Conservation (phyloP, 2,797 vertebrate species). For the Coreius guichenoti region DNA sequence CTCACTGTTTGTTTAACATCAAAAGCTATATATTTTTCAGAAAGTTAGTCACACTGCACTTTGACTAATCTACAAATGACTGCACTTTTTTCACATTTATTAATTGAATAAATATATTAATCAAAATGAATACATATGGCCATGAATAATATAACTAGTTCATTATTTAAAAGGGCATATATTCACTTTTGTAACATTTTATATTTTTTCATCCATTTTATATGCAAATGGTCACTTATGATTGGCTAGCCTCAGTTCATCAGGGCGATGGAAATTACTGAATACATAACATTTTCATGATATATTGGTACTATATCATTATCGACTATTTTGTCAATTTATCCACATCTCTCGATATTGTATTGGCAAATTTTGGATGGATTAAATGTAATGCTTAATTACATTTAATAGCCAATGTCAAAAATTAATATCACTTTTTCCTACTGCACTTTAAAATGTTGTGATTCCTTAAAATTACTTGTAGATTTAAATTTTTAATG, state of each 20-base stretch:
- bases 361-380: too few species aligned
- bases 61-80: neutral
- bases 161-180: neutral
- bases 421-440: neutral
- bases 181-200: neutral
- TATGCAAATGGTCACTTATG: neutral
- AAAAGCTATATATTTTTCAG: neutral
- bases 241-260: neutral
- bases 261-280: neutral
- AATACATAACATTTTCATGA: neutral
- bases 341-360: neutral
- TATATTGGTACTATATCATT: neutral
- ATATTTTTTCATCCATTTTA: neutral
- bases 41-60: neutral
- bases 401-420: neutral
- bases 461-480: neutral
- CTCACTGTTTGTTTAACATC: constrained; percentile 4
- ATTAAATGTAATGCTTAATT: neutral
- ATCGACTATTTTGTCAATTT: neutral
- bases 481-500: neutral
- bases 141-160: neutral
- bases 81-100: neutral
- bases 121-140: too few species aligned
- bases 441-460: neutral
- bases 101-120: too few species aligned